Base-by-base conservation (phyloP, 2,888 invertebrate genomes). In the Leptopterna dolabrata region DNA sequence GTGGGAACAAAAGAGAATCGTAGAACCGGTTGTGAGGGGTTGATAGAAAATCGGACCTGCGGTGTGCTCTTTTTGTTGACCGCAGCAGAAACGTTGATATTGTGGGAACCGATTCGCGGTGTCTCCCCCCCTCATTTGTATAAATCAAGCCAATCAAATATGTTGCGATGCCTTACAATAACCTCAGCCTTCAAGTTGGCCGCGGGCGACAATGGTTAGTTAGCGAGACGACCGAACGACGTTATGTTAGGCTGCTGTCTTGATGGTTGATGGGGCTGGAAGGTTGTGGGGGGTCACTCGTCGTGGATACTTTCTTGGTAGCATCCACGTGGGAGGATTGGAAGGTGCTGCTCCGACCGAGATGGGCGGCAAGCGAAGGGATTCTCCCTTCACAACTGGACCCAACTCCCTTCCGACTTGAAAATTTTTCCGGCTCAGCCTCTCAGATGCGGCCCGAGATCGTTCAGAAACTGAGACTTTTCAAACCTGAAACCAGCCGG, bases 341-440 rank as follows among this genome's bases (percentile, higher is more conserved):
- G 81, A 81, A 81, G 19, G 81, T 81, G 81, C 81, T 81, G 81
- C 81, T 81, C 55, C 16, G 29, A 30, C 30, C 81, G 81, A 30
- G 30, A 36, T 24, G 16, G 51, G 81, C 55, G 81, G 81, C 55
- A 43, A 81, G 6, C 30, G 81, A 55, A 30, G 51, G 36, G 81
- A 19, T 81, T 55, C 16, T 51, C 47, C 51, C 81, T n/a, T 36
- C 6, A 1, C 36, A 11, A 63, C 63, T 24, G 63, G 63, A 19
- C 63, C 63, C 24, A 24, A 27, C 19, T 63, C 63, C 63, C 63
- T 63, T 63, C n/a, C 16, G n/a, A 4, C 51, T 45, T 16, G 51
- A 0, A 36, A 36, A 6, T 16, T n/a, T n/a, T 51, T 51, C 51
- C 6, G 7, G 36, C 7, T 7, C 36, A 4, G 36, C 36, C 36